Evolutionary conservation across 2,797 vertebrate species (phyloP).

Genomic region (Ceryle rudis): DNA sequence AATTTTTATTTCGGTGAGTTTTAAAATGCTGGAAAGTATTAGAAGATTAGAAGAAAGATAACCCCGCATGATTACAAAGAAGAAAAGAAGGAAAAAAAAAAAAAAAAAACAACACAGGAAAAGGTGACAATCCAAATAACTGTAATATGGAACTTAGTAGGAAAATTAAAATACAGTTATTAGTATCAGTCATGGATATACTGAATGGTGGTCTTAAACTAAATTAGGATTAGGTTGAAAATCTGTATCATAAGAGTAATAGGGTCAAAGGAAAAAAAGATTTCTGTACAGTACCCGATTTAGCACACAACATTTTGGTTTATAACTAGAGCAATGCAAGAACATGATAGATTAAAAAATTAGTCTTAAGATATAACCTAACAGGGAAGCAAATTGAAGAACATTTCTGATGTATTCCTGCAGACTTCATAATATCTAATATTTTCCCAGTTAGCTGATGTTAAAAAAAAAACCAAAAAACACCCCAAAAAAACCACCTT

Average conservation of each 20-base stretch:
- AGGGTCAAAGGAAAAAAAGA: neutral
- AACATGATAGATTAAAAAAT: neutral
- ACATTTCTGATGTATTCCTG: neutral
- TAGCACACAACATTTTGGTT: neutral
- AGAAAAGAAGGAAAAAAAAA: too few species aligned
- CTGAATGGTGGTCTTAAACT: slow-evolving; percentile 16
- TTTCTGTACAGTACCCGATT: slow-evolving; percentile 1
- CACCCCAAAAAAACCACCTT: too few species aligned
- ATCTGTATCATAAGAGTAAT: slow-evolving; percentile 11
- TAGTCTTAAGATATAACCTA: neutral
- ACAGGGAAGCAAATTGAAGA: neutral
- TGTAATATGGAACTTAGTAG: neutral
- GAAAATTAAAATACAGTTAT: neutral
- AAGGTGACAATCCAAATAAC: neutral
- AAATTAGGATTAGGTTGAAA: slow-evolving; percentile 23
- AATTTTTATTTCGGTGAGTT: slow-evolving; percentile 12
- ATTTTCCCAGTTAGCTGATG: neutral
- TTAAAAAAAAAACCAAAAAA: too few species aligned
- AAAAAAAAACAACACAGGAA: neutral
- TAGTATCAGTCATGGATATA: neutral
- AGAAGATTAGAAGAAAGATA: neutral
- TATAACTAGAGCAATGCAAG: neutral
- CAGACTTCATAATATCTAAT: neutral
- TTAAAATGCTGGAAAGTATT: neutral
- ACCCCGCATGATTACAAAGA: neutral